phyloP scores from a whole-genome alignment of 2,888 invertebrate genomes.

The Smittia aterrima region DNA sequence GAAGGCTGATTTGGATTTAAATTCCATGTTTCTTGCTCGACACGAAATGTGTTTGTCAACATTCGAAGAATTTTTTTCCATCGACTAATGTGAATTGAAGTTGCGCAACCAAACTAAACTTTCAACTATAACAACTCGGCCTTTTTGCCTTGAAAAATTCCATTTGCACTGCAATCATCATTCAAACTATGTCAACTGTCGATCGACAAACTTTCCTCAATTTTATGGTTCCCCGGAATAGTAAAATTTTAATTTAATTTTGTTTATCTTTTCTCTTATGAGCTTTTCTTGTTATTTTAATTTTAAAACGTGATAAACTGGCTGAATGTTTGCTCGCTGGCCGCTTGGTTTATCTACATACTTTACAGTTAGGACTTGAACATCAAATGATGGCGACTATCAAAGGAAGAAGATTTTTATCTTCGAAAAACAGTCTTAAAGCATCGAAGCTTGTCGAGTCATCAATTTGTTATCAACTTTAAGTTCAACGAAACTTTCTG shows the following conservation, averaged over 20 bases:
- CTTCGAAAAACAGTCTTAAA: too few species aligned
- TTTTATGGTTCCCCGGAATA: neutral
- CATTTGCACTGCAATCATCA: neutral
- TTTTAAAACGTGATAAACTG: neutral
- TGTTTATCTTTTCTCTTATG: neutral
- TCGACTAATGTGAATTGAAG: neutral
- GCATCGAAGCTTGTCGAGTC: too few species aligned
- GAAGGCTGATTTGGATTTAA: neutral
- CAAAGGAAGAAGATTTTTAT: neutral
- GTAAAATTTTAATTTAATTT: too few species aligned
- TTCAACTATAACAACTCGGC: neutral
- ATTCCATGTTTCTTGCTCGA: neutral
- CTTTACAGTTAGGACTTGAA: conserved; percentile 6
- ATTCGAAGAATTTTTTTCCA: neutral
- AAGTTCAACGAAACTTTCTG: too few species aligned
- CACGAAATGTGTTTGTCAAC: conserved; percentile 7
- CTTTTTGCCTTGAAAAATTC: neutral
- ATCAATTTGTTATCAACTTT: too few species aligned
- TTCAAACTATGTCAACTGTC: neutral
- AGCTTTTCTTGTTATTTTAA: neutral
- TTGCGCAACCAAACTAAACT: neutral
- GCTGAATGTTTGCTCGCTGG: neutral
- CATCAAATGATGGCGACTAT: too few species aligned
- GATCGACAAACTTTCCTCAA: neutral
- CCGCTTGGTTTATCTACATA: neutral